Evolutionary conservation across 2,113 vertebrate genomes (phyloP), one percentile per base, ranked within the genome.

Genomic region (Hemibagrus wyckioides): DNA sequence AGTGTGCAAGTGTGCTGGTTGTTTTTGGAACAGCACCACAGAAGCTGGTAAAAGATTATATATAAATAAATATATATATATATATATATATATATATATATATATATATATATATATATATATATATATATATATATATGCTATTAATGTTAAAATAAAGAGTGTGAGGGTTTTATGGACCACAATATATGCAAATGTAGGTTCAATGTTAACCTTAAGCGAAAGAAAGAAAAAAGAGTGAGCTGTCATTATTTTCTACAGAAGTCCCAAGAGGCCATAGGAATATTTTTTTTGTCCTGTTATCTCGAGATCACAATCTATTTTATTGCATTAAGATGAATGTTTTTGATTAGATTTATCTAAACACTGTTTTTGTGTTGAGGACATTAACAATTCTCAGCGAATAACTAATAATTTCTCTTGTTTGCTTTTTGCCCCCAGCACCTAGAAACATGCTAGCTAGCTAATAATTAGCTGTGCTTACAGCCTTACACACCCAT

Each of bases 1-100:
- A 94, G 92, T 92, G 84, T 80, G 57, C 79, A 94, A 95, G 93
- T 94, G 92, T 93, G 91, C 91, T 92, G 93, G 95, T 94, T 95
- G 96, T 92, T 92, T 69, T 82, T 19, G 11, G 86, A 88, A 84
- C 13, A 88, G 87, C 86, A 67, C 80, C 83, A 88, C 86, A 88
- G 80, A 76, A 23, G 71, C 28, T 39, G 63, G 36, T 75, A 4
- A 23, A 10, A 63, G 9, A 63, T 79, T 85, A 39, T 85, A 48
- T 84, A 73, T 41, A 44, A n/a, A n/a, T 85, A 39, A 76, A 48
- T 85, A 75, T 44, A 48, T 85, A 41, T 77, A 48, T 85, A 75
- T 41, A 48, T 85, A 41, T 85, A 48, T 85, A 75, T 41, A 48
- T 85, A 41, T 85, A 48, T 85, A 75, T 41, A 48, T 85, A 41